These are phyloP conservation scores for Corydoras sp. DNA, from an alignment of 2,113 vertebrate genomes.

Conservation along the genomic window DNA sequence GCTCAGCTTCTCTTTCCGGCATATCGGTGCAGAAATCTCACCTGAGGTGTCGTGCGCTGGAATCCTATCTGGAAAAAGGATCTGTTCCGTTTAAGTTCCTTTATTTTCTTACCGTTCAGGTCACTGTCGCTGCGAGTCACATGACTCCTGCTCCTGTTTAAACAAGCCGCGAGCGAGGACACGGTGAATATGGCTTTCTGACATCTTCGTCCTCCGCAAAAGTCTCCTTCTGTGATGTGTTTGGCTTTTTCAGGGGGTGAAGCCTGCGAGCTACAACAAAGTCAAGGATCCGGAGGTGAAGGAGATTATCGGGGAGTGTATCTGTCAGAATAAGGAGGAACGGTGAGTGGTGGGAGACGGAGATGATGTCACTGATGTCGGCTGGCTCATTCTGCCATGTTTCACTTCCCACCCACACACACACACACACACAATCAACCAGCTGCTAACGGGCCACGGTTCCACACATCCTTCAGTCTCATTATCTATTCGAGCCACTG, in stretches of 20 bases:
- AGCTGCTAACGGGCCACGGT: too few species aligned
- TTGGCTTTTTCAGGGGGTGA: conserved; percentile 76
- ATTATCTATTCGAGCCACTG: too few species aligned
- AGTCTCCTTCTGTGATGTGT: too few species aligned
- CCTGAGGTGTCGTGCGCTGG: too few species aligned
- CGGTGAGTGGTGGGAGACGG: conserved; percentile 68
- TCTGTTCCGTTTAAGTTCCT: not conserved
- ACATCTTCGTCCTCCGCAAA: not conserved
- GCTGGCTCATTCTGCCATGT: not conserved
- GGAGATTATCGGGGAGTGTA: conserved; percentile 97
- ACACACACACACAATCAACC: too few species aligned
- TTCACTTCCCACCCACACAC: not conserved
- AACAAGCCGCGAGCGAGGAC: conserved; percentile 10
- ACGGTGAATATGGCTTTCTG: not conserved
- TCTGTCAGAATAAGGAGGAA: conserved; percentile 93
- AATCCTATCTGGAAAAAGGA: not conserved
- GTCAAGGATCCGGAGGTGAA: conserved; percentile 94
- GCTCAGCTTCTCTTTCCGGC: too few species aligned
- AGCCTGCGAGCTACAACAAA: conserved; percentile 94
- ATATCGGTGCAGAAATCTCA: too few species aligned
- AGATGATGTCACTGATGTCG: not conserved
- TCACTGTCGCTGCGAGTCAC: not conserved
- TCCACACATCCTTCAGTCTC: too few species aligned
- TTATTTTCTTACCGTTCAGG: conserved; percentile 1
- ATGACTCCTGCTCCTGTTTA: conserved; percentile 19